Evolutionary conservation across 1,140 invertebrate species (phyloP), one percentile per base, ranked within the genome.

Genomic region (Plutomurus gul): DNA sequence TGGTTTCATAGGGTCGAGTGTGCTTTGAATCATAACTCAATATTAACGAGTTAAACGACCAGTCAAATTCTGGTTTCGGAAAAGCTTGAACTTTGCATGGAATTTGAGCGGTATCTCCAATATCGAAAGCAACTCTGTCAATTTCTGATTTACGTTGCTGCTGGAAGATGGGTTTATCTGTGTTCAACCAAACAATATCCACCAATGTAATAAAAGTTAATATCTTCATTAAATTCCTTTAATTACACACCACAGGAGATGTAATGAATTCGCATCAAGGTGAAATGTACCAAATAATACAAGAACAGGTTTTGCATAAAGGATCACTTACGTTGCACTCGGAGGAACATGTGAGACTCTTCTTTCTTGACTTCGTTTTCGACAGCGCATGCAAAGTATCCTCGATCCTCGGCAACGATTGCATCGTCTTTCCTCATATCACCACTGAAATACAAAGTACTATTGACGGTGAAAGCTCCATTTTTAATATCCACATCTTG

Each of bases 21-120:
- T 92, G 93, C 82, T 94, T 93, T n/a, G 92, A 92, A 1, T 89
- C 88, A 0, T 92, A 92, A 80, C 91, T 91, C 77, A 92, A 90
- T 0, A 92, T 91, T 0, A 92, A 90, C 0, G 88, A 87, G 84
- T 93, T 93, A 81, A 91, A 95, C 81, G 90, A 94, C 95, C 95
- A 97, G 83, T 96, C 94, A 86, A 97, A 96, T 84, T 94, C 93
- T 0, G 95, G 95, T 84, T 93, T 93, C 0, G 95, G 96, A 87
- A 95, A 97, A 0, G 95, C 94, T 85, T 96, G 94, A 3, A 97
- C 94, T 85, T 92, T 91, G 86, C 96, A 97, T 3, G 92, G 89
- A 10, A 97, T 92, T 85, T 94, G 91, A 0, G 95, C 95, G 0
- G 90, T 93, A 85, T 96, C 94, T 11, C 90, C 88, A 1, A 95